These are phyloP conservation scores for Crambe crambe DNA, from an alignment of 37 sponge, comb jelly and placozoan genomes.

Conservation along the genomic window DNA sequence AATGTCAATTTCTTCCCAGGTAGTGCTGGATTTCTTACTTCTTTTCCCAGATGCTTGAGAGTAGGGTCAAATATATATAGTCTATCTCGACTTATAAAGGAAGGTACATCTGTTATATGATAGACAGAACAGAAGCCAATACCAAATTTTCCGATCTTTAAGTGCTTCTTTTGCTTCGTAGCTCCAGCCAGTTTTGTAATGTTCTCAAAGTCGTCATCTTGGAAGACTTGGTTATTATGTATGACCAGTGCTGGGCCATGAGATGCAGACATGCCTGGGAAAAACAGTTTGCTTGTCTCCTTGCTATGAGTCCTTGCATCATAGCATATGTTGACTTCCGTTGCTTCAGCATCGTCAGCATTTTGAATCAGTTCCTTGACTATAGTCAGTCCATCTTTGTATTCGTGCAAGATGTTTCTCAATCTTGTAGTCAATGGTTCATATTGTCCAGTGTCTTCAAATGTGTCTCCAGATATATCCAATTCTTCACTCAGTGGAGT, in stretches of 20 bases:
- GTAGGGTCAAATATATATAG: constrained; percentile 73
- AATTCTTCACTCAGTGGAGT: constrained; percentile 38
- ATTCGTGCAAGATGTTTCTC: constrained; percentile 69
- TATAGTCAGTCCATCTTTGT: constrained; percentile 73
- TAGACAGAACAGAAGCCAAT: constrained; percentile 75
- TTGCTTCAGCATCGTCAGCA: no score
- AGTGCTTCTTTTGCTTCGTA: constrained; percentile 24
- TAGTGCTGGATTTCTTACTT: constrained; percentile 19
- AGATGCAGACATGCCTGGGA: constrained; percentile 45
- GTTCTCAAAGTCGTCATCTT: constrained; percentile 76
- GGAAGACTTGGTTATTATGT: constrained; percentile 57
- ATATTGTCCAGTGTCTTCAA: no score
- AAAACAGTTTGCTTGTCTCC: constrained; percentile 26
- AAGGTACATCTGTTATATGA: no score
- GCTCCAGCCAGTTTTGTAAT: constrained; percentile 80
- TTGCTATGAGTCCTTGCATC: constrained; percentile 40
- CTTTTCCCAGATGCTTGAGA: constrained; percentile 30
- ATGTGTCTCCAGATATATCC: constrained; percentile 45
- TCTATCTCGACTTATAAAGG: no score
- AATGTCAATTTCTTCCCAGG: constrained; percentile 56
- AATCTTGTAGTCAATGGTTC: constrained; percentile 61
- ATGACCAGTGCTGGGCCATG: constrained; percentile 71
- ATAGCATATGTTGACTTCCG: constrained; percentile 58
- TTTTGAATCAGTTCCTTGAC: no score
- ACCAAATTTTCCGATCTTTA: constrained; percentile 88